Evolutionary conservation across 2,113 vertebrate species (phyloP).

Genomic region (Macheiramphus alcinus): DNA sequence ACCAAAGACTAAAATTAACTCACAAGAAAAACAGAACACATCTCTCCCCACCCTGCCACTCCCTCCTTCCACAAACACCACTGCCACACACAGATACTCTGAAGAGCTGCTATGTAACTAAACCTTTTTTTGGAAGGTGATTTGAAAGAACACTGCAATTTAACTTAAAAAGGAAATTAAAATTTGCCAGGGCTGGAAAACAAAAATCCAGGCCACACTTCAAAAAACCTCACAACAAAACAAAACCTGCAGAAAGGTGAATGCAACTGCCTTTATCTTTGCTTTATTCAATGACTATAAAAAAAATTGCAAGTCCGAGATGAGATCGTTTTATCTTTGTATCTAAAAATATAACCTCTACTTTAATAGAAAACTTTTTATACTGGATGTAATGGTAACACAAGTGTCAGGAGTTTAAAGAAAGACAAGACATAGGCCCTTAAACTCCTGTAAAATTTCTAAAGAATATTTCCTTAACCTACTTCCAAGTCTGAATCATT

Average conservation of each 20-base stretch:
- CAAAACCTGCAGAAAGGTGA: conserved; percentile 13
- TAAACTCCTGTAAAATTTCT: not conserved
- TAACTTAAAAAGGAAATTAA: conserved; percentile 23
- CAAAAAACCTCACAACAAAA: conserved; percentile 30
- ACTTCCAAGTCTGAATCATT: not conserved
- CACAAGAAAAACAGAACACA: not conserved
- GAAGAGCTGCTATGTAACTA: not conserved
- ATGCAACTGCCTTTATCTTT: conserved; percentile 18
- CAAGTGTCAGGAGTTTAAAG: not conserved
- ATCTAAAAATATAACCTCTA: conserved; percentile 32
- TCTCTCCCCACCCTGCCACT: not conserved
- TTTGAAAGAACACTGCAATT: not conserved
- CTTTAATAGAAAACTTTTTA: not conserved
- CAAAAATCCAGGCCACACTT: conserved; percentile 38
- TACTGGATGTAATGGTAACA: not conserved
- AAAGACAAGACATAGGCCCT: not conserved
- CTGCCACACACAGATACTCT: not conserved
- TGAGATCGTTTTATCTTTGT: not conserved
- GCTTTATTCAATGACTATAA: conserved; percentile 37
- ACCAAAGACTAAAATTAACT: not conserved
- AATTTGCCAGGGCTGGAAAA: conserved; percentile 11
- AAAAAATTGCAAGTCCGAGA: not conserved
- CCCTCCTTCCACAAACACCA: not conserved
- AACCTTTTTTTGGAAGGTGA: not conserved
- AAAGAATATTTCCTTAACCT: not conserved